phyloP scores from a whole-genome alignment of 2,888 invertebrate genomes.

The Drosophila mimetica region DNA sequence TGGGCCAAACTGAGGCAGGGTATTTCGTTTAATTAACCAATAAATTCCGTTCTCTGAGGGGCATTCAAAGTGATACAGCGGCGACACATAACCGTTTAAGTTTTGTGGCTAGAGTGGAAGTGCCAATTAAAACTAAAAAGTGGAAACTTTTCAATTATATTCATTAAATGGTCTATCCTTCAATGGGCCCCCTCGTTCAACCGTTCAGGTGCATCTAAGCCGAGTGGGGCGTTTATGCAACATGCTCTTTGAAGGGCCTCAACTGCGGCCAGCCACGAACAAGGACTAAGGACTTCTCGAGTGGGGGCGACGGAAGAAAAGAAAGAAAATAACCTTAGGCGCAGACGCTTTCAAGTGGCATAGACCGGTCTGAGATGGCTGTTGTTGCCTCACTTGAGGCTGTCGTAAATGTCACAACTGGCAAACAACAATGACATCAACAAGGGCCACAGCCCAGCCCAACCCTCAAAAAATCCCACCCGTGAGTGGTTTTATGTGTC shows the following conservation, averaged over 20 bases:
- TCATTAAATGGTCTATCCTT: neutral
- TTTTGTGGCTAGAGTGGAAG: neutral
- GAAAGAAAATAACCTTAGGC: slow-evolving; percentile 59
- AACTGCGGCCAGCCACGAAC: slow-evolving; percentile 52
- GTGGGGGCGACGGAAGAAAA: slow-evolving; percentile 35
- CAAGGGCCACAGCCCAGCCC: slow-evolving; percentile 28
- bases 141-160: slow-evolving; percentile 1
- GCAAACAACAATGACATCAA: slow-evolving; percentile 63
- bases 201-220: slow-evolving; percentile 9
- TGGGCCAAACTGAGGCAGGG: slow-evolving; percentile 19
- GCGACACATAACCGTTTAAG: neutral
- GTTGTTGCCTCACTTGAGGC: slow-evolving; percentile 72
- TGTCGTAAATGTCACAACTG: slow-evolving; percentile 69
- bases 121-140: neutral
- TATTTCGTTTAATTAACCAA: slow-evolving; percentile 38
- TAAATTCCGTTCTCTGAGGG: neutral
- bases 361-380: slow-evolving; percentile 56
- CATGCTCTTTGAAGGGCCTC: slow-evolving; percentile 31
- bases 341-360: slow-evolving; percentile 78
- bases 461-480: slow-evolving; percentile 48
- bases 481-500: slow-evolving; percentile 78
- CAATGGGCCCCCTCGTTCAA: slow-evolving; percentile 3
- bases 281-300: slow-evolving; percentile 39
- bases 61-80: neutral
- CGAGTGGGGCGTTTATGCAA: slow-evolving; percentile 20